These are phyloP conservation scores for Bombyx mandarina DNA, from an alignment of 1,140 invertebrate species.

Conservation along the genomic window DNA sequence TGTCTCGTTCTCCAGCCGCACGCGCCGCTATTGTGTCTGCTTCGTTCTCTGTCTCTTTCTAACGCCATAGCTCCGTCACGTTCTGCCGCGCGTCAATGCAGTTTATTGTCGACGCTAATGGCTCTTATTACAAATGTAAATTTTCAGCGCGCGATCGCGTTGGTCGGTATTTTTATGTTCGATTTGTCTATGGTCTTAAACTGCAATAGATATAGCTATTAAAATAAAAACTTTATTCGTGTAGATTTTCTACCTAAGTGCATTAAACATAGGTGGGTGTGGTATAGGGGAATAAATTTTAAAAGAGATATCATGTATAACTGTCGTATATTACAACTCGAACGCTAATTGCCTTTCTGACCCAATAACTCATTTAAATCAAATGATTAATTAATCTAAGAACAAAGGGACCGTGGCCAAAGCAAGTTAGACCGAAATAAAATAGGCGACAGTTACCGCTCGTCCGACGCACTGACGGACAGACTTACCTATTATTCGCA, in stretches of 20 bases:
- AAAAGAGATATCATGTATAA: too few species aligned
- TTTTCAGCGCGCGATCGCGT: conserved; percentile 65
- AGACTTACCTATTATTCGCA: conserved; percentile 58
- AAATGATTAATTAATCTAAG: too few species aligned
- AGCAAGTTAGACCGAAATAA: not conserved
- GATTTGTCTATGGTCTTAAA: conserved; percentile 66
- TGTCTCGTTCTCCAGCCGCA: conserved; percentile 37
- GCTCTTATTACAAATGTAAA: conserved; percentile 70
- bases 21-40: conserved; percentile 61
- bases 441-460: conserved; percentile 3
- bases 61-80: conserved; percentile 42
- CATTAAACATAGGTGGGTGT: too few species aligned
- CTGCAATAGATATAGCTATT: conserved; percentile 54
- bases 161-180: conserved; percentile 62
- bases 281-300: too few species aligned
- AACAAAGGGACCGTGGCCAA: not conserved
- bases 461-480: conserved; percentile 18
- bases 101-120: conserved; percentile 69
- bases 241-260: too few species aligned
- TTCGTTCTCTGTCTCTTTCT: conserved; percentile 34
- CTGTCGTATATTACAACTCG: too few species aligned
- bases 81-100: conserved; percentile 60
- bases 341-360: too few species aligned
- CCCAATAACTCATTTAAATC: too few species aligned
- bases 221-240: not conserved